Conservation (phyloP, 2,888 invertebrate species). For the Drosophila koepferae region DNA sequence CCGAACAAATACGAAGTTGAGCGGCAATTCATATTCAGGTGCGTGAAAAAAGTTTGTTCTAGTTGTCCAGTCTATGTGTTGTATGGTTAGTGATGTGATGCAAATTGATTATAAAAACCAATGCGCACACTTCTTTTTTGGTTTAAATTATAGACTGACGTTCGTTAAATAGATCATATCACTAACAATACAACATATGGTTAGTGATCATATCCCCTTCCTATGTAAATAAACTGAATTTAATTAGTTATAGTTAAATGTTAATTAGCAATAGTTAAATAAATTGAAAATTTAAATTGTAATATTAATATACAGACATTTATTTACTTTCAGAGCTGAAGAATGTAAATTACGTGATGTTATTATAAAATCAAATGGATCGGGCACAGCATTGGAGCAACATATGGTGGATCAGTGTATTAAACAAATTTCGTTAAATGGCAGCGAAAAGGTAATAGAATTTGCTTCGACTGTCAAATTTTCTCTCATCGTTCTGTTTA, state of each 20-base stretch:
- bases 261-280: neutral
- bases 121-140: too few species aligned
- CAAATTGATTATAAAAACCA: too few species aligned
- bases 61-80: too few species aligned
- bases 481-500: constrained; percentile 20
- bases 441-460: constrained; percentile 77
- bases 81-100: too few species aligned
- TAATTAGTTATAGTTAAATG: neutral
- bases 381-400: constrained; percentile 76
- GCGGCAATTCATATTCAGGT: too few species aligned
- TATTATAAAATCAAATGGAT: constrained; percentile 72
- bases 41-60: too few species aligned
- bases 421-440: constrained; percentile 81
- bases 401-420: constrained; percentile 84
- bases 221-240: neutral
- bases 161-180: too few species aligned
- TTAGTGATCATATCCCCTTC: too few species aligned
- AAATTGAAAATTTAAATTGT: neutral
- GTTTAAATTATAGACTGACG: too few species aligned
- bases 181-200: too few species aligned
- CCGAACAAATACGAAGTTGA: too few species aligned
- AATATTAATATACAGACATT: neutral
- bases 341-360: constrained; percentile 73
- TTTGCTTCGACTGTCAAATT: neutral
- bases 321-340: constrained; percentile 55